A percentile compares a stretch with the other conserved stretches of the same genome.
Evolutionary conservation across 2,797 vertebrate species (phyloP).

Genomic region (Otolemur crassicaudatus): DNA sequence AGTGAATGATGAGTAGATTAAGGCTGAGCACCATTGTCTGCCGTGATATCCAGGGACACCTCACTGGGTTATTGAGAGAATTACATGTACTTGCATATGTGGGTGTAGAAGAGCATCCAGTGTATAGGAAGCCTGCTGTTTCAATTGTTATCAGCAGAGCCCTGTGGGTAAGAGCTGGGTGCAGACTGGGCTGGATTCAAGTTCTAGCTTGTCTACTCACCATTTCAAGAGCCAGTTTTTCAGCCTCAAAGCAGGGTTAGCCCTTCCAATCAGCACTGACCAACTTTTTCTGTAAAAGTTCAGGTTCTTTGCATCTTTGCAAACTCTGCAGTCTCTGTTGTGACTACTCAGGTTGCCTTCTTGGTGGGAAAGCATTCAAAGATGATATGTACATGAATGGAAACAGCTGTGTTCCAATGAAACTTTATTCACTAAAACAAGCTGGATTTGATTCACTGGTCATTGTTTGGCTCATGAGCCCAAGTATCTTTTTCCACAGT

Average conservation of each 20-base stretch:
- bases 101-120: too few relatives aligned
- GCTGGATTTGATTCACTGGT: neutral
- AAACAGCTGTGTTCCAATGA: fast-evolving
- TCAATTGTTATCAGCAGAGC: neutral
- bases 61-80: neutral
- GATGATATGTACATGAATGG: neutral
- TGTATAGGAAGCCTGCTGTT: neutral
- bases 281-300: neutral
- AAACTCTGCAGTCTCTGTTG: neutral
- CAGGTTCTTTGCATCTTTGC: neutral
- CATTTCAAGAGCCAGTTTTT: neutral
- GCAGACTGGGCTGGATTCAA: neutral
- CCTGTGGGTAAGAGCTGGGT: neutral
- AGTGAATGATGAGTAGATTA: neutral
- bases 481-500: neutral
- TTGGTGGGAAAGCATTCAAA: neutral
- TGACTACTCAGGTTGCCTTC: neutral
- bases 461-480: neutral
- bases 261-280: neutral
- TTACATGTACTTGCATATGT: neutral
- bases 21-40: too few relatives aligned
- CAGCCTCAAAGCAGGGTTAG: neutral
- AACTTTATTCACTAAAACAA: neutral
- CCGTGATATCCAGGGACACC: fast-evolving
- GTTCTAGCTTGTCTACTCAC: neutral